Percentiles rank a stretch among this genome's conserved stretches.
These are phyloP conservation scores for Salmo trutta DNA, from an alignment of 2,797 vertebrate genomes.

Conservation along the genomic window DNA sequence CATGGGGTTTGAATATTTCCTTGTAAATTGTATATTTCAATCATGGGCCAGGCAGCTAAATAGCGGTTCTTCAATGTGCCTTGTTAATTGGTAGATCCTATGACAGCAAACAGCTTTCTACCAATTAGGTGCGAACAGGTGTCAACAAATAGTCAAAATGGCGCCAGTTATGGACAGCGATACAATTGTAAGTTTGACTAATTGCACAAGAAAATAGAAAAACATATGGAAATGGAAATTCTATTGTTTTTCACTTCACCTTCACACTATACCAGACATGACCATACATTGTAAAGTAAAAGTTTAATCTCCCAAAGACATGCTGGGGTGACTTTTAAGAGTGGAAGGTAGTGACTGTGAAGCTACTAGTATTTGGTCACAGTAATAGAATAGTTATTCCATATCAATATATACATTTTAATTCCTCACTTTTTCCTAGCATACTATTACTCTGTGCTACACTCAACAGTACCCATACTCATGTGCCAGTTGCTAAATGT, in stretches of 20 bases:
- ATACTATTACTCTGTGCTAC: constrained; percentile 18
- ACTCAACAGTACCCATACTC: background rate
- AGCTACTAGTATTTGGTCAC: background rate
- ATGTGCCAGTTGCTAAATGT: constrained; percentile 28
- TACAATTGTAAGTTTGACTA: background rate
- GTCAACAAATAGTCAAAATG: constrained; percentile 21
- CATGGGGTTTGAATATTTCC: too few relatives aligned
- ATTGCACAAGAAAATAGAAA: background rate
- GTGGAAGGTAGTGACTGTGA: background rate
- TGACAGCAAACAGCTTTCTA: background rate
- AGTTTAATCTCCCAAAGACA: background rate
- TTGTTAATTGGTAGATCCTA: background rate
- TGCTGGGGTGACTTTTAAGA: background rate
- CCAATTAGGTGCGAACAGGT: constrained; percentile 15
- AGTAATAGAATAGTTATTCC: background rate
- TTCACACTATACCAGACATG: background rate
- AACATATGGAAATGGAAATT: background rate
- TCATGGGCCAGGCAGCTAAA: background rate
- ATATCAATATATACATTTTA: background rate
- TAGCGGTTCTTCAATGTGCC: too few relatives aligned
- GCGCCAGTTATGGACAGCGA: background rate
- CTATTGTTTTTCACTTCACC: too few relatives aligned
- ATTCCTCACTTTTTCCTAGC: background rate
- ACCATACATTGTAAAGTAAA: background rate
- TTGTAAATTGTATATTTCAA: too few relatives aligned